These are phyloP conservation scores for Tanytarsus gracilentus DNA, from an alignment of 2,888 invertebrate genomes.

Conservation along the genomic window DNA sequence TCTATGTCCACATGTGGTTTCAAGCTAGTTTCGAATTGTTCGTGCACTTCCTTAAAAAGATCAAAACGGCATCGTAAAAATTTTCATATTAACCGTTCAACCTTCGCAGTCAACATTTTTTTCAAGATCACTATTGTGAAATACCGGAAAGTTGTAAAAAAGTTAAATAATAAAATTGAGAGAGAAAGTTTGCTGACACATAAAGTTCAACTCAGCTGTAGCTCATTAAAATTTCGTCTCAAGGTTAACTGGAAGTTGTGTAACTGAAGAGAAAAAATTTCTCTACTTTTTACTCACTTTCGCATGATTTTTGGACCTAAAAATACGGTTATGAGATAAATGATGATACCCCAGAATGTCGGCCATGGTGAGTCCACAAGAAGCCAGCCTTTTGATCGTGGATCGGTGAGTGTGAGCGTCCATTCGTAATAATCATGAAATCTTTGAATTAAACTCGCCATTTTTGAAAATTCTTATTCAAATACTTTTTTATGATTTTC, in stretches of 20 bases:
- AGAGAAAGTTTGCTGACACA: too few relatives aligned
- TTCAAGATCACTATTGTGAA: too few relatives aligned
- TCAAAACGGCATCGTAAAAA: too few relatives aligned
- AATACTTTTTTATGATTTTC: background rate
- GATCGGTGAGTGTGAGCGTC: constrained; percentile 50
- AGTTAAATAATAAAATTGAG: too few relatives aligned
- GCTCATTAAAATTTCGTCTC: background rate
- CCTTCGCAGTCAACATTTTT: too few relatives aligned
- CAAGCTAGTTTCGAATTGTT: too few relatives aligned
- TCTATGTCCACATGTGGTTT: too few relatives aligned
- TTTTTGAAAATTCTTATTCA: background rate
- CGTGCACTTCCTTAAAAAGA: too few relatives aligned
- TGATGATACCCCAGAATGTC: constrained; percentile 56
- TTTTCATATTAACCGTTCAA: too few relatives aligned
- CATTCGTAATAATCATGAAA: constrained; percentile 16
- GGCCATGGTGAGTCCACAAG: constrained; percentile 73
- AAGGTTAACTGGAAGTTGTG: background rate
- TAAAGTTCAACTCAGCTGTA: background rate
- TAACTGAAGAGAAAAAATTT: background rate
- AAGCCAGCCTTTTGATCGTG: constrained; percentile 74
- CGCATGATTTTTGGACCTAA: constrained; percentile 74
- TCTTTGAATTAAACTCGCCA: constrained; percentile 8
- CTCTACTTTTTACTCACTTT: constrained; percentile 39
- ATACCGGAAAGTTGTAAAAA: too few relatives aligned
- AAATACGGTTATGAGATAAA: constrained; percentile 70